phyloP scores from a whole-genome alignment of 2,113 vertebrate genomes.

The Plecturocebus donacophilus region DNA sequence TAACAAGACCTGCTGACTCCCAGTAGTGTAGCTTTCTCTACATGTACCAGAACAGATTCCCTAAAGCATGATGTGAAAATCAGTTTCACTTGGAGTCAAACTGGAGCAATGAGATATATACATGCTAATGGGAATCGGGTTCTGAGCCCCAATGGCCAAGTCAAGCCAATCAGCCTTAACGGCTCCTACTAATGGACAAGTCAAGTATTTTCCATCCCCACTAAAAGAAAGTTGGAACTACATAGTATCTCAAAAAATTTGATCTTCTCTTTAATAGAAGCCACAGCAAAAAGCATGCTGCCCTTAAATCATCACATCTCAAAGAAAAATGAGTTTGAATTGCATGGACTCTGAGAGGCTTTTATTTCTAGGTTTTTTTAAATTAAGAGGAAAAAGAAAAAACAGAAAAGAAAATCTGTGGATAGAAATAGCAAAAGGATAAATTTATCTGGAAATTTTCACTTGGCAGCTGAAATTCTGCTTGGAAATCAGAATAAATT shows the following conservation, averaged over 20 bases:
- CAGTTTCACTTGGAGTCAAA: background rate
- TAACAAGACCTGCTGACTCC: background rate
- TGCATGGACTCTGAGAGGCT: background rate
- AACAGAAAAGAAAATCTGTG: background rate
- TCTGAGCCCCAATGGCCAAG: background rate
- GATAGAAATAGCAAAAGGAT: background rate
- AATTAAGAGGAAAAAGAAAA: background rate
- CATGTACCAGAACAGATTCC: background rate
- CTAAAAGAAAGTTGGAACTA: constrained; percentile 34
- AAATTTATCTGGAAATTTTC: constrained; percentile 8
- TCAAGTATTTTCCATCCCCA: constrained; percentile 27
- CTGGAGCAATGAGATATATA: background rate
- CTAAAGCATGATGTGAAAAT: background rate
- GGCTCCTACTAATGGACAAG: background rate
- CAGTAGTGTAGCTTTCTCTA: background rate
- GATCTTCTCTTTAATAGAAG: constrained; percentile 42
- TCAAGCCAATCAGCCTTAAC: background rate
- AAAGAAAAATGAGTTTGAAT: constrained; percentile 33
- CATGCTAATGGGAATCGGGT: background rate
- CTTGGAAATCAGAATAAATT: background rate
- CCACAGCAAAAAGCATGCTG: background rate
- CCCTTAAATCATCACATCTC: constrained; percentile 37
- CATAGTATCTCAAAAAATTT: background rate
- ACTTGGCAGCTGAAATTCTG: background rate
- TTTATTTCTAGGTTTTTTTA: constrained; percentile 10